Base-by-base conservation (phyloP, 2,113 vertebrate genomes). In the Dolichallabes microphthalmus region DNA sequence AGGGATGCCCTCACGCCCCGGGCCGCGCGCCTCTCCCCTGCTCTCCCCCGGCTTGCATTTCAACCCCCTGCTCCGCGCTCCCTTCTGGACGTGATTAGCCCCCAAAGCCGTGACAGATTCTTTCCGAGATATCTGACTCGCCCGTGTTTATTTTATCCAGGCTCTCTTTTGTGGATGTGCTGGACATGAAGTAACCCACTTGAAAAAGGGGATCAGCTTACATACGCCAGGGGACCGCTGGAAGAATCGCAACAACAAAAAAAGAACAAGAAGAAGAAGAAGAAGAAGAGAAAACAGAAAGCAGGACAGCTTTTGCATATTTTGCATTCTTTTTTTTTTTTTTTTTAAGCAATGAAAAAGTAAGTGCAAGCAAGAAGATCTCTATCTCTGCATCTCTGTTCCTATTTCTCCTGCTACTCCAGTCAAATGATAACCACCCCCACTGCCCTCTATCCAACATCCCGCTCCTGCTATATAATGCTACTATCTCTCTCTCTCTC, bases 1-100 rank as follows among this genome's bases (percentile, higher is more conserved):
- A 84, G 77, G 76, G 81, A 84, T 63, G 66, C 94, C 95, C 96
- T 94, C 95, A 94, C 95, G 97, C 97, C 97, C 95, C 95, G 94
- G 95, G 96, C 95, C 96, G 95, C 93, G 93, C 89, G 85, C 89
- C 22, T 85, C 97, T 98, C 96, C 97, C 88, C 82, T 86, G 71
- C 84, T 82, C 82, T 86, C 82, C 86, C 88, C 96, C 95, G 95
- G 94, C 95, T 96, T 97, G 97, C 97, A 94, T 99, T 99, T 98
- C 97, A 98, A 96, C 95, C 96, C 96, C 95, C 94, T 95, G 96
- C 96, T 97, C 95, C 94, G 96, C 96, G 83, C 85, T 96, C 96
- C 97, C 97, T 99, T 98, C 98, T 99, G 98, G 97, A 99, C 97
- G 97, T 98, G 97, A 99, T 99, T 99, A 99, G 97, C 95, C 95